phyloP scores from a whole-genome alignment of 64 coral and sea anemone genomes.

The Cladopsammia gracilis region DNA sequence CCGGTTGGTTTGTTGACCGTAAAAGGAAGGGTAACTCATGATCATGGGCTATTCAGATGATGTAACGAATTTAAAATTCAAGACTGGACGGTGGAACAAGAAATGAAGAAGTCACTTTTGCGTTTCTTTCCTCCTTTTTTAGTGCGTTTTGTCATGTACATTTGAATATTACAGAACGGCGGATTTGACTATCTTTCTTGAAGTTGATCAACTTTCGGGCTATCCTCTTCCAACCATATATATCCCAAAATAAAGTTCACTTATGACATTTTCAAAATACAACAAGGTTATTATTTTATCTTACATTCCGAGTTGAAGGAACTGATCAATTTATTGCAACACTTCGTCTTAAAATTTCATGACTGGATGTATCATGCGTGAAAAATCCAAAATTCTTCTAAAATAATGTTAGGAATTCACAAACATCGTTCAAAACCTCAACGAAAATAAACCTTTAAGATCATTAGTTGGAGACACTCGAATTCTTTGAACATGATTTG shows the following conservation, averaged over 20 bases:
- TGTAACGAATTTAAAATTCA: not conserved
- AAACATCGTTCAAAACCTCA: constrained; percentile 10
- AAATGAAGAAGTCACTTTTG: not conserved
- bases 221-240: too few species aligned
- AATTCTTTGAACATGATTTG: constrained; percentile 49
- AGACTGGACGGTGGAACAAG: not conserved
- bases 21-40: too few species aligned
- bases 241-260: not conserved
- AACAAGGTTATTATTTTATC: too few species aligned
- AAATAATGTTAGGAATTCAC: constrained; percentile 48
- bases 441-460: constrained; percentile 43
- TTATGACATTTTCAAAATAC: not conserved
- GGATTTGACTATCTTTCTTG: too few species aligned
- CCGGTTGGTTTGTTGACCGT: too few species aligned
- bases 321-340: not conserved
- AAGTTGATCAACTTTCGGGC: too few species aligned
- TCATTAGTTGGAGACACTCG: constrained; percentile 46
- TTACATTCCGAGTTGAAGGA: too few species aligned
- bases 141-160: not conserved
- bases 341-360: not conserved
- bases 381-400: not conserved
- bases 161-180: not conserved
- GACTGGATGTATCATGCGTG: not conserved
- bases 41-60: too few species aligned
- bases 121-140: not conserved